These are phyloP conservation scores for Oryctolagus cuniculus DNA, from an alignment of 2,113 vertebrate genomes.

Conservation along the genomic window mOryCun1.1 NC_091435.1:65062001-65062500, in stretches of 20 bases:
- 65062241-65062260: neutral
- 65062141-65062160: conserved; percentile 65
- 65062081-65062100: conserved; percentile 76
- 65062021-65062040: conserved; percentile 54
- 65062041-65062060: conserved; percentile 74
- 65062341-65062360: too few species aligned
- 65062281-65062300: conserved; percentile 11
- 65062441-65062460: too few species aligned
- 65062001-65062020: conserved; percentile 73
- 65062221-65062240: conserved; percentile 43
- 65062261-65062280: conserved; percentile 43
- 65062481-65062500: too few species aligned
- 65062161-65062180: neutral
- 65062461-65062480: too few species aligned
- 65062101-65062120: conserved; percentile 40
- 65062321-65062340: too few species aligned
- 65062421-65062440: too few species aligned
- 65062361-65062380: too few species aligned
- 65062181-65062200: conserved; percentile 48
- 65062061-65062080: conserved; percentile 80
- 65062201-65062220: conserved; percentile 13
- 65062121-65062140: conserved; percentile 16
- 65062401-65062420: too few species aligned
- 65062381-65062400: too few species aligned
- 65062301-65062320: neutral